Base-by-base conservation (phyloP, 2,888 invertebrate genomes). In the Ophonus ardosiacus region DNA sequence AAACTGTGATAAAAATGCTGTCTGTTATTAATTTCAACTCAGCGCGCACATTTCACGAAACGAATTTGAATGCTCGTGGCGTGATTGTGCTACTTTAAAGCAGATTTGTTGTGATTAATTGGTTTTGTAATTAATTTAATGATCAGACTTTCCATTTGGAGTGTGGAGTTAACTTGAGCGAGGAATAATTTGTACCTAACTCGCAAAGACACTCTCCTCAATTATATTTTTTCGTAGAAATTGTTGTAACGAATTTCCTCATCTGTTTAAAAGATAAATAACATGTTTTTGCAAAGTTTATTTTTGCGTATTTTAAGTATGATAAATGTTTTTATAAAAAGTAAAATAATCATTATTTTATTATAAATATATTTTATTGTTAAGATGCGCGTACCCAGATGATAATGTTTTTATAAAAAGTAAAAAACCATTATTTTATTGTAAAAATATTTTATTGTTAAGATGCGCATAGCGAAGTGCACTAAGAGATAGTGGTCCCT, bases 61-160 rank as follows among this genome's bases (percentile, higher is more conserved):
- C 24, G 24, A 63, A 63, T 63, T 63, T 63, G 24, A 63, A 63
- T 24, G 63, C 21, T 63, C 63, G 18, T 63, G 63, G 63, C 63
- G 21, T 63, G 63, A 63, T 63, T 63, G 63, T 63, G 63, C 63
- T 63, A 63, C 63, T 63, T 63, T 63, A 63, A 63, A 63, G 63
- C 63, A 63, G 63, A 63, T 63, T 63, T 63, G 63, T 63, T 63
- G 63, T 63, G 63, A 63, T 63, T 63, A 63, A 63, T 63, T 63
- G 24, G 63, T 63, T 63, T 63, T 63, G 63, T 63, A 63, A 63
- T 63, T 63, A 63, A 63, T 63, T 63, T 63, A 63, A 63, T 63
- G 63, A 63, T 63, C 63, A 63, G 63, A 24, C 63, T 63, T 63
- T 63, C 18, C 18, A 63, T 63, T 63, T 18, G 43, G 13, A 51